Evolutionary conservation across 2,113 vertebrate genomes (phyloP), one percentile per base, ranked within the genome.

Genomic region (Platichthys flesus): DNA sequence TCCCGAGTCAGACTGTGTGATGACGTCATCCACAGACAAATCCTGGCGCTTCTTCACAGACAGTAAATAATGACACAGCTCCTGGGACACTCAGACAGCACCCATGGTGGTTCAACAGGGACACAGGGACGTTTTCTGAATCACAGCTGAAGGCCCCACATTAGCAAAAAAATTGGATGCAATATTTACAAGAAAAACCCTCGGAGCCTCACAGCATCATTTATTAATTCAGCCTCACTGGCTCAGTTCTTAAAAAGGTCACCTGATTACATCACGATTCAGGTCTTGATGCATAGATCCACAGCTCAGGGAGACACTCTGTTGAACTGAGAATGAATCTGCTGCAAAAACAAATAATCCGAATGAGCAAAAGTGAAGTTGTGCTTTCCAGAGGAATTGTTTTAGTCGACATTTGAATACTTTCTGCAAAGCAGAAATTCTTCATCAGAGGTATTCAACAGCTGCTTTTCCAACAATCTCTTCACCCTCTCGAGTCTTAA

Each of bases 181-280:
- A 86, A 67, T 85, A 81, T 85, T 81, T 79, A 79, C 70, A 80
- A 72, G 2, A 37, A 64, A 71, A 74, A 80, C 70, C 59, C 68
- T 82, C 72, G 24, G 51, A 80, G 70, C 76, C 63, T 51, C 1
- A 40, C 26, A 67, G 62, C 51, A 1, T 16, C 69, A 42, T 47
- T 86, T 75, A 80, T 86, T 78, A 84, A 76, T 81, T 84, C 71
- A 60, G 52, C 79, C 56, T 67, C 54, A 12, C 45, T 65, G 73
- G 63, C 83, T 81, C 54, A 66, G 62, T 67, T 83, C 71, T 31
- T 71, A 79, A 66, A 84, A 89, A 81, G 82, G 85, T 88, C 82
- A 85, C 66, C 65, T 83, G 70, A 69, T 85, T 56, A 73, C 64
- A 59, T 83, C 37, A 65, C 8, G 35, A 79, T 74, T 76, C 55